Percentiles rank a stretch among this genome's conserved stretches.
Conservation (phyloP, 2,113 vertebrate species). For the Pelecanus crispus region DNA sequence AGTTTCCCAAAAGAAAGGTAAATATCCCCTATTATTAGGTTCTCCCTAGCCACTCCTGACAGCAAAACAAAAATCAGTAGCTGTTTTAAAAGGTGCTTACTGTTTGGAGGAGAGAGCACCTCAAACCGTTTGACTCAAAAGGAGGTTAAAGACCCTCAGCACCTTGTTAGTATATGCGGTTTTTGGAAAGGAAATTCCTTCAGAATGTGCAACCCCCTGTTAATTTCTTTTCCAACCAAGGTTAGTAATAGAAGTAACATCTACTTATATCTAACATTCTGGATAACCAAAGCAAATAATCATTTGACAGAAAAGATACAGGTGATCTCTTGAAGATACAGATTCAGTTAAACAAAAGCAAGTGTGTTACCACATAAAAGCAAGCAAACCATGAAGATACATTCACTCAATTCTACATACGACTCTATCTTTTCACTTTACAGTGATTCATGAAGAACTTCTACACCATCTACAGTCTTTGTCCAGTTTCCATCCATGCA, state of each 20-base stretch:
- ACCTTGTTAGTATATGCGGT: neutral
- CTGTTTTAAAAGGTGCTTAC: neutral
- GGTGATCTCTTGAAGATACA: neutral
- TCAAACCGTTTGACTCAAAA: neutral
- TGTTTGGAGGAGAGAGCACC: neutral
- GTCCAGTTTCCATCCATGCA: neutral
- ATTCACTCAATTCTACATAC: neutral
- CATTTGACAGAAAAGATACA: neutral
- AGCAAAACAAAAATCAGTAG: neutral
- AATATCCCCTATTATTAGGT: neutral
- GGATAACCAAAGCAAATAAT: neutral
- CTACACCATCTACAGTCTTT: neutral
- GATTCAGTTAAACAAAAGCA: neutral
- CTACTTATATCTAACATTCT: neutral
- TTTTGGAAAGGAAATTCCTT: neutral
- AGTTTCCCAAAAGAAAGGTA: neutral
- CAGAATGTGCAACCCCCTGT: neutral
- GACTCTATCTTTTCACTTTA: neutral
- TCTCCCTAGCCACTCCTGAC: neutral
- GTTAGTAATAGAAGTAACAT: neutral
- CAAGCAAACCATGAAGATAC: neutral
- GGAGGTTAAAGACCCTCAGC: neutral
- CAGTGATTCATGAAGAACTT: neutral
- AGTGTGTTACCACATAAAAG: neutral
- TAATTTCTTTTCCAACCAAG: neutral